phyloP scores from a whole-genome alignment of 1,140 invertebrate species.

The Formica exsecta region DNA sequence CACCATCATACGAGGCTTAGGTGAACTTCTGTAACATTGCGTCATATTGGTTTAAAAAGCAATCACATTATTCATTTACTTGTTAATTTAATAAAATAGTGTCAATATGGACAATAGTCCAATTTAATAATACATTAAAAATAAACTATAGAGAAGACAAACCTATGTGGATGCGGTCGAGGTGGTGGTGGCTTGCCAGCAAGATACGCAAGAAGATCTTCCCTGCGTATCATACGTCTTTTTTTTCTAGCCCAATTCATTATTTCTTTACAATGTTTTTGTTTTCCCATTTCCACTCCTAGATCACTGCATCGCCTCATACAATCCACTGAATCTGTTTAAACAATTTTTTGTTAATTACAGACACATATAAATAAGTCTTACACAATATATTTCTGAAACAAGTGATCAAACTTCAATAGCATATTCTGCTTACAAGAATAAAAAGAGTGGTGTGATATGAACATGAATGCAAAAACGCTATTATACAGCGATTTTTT shows the following conservation, averaged over 20 bases:
- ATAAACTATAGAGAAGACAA: conserved; percentile 5
- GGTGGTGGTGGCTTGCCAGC: conserved; percentile 91
- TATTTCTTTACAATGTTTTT: conserved; percentile 92
- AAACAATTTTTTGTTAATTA: conserved; percentile 50
- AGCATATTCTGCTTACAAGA: too few relatives aligned
- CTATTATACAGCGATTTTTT: too few relatives aligned
- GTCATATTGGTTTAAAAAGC: neutral
- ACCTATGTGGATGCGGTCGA: conserved; percentile 85
- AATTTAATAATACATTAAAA: conserved; percentile 4
- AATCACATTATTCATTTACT: conserved; percentile 10
- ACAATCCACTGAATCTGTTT: conserved; percentile 91
- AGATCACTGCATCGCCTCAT: conserved; percentile 90
- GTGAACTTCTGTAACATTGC: conserved; percentile 84
- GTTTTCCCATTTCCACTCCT: conserved; percentile 91
- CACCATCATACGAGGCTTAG: conserved; percentile 86
- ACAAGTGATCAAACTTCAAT: too few relatives aligned
- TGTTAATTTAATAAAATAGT: neutral
- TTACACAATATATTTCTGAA: neutral
- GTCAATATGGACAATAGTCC: neutral
- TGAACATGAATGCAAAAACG: too few relatives aligned
- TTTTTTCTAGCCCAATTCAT: conserved; percentile 92
- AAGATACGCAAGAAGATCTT: conserved; percentile 93
- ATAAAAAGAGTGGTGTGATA: too few relatives aligned
- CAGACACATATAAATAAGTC: neutral
- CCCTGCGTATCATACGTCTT: conserved; percentile 91